These are phyloP conservation scores for Monomorium pharaonis DNA, from an alignment of 1,140 invertebrate species.

Conservation along the genomic window DNA sequence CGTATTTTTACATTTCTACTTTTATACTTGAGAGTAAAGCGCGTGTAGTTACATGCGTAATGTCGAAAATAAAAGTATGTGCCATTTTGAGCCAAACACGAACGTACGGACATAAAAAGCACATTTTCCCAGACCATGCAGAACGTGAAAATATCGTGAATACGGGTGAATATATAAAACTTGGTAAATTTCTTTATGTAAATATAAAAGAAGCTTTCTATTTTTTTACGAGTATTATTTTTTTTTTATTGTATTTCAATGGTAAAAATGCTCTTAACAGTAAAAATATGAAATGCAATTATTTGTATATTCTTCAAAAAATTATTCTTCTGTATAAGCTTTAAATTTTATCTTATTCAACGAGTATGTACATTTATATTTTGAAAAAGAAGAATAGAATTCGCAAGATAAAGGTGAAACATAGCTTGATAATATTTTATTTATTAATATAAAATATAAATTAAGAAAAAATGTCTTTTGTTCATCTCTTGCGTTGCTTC, in stretches of 20 bases:
- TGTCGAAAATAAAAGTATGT: not conserved
- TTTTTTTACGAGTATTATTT: not conserved
- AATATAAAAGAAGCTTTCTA: not conserved
- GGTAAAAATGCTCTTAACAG: conserved; percentile 13
- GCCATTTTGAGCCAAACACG: not conserved
- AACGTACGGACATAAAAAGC: not conserved
- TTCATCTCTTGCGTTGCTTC: not conserved
- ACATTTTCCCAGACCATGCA: not conserved
- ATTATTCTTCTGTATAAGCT: not conserved
- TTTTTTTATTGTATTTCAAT: not conserved
- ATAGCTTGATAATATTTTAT: not conserved
- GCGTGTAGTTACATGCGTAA: not conserved
- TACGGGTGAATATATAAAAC: not conserved
- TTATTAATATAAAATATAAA: not conserved
- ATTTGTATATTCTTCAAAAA: not conserved
- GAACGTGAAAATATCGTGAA: not conserved
- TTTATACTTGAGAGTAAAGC: not conserved
- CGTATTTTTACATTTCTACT: not conserved
- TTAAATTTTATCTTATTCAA: not conserved
- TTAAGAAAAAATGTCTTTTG: not conserved
- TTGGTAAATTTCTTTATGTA: not conserved
- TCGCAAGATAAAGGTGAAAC: not conserved
- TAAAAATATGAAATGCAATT: not conserved
- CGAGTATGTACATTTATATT: not conserved
- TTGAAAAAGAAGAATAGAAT: not conserved